A percentile compares a stretch with the other conserved stretches of the same genome.
These are phyloP conservation scores for Apodemus speciosus DNA, from an alignment of 2,113 vertebrate genomes.

Conservation along the genomic window DNA sequence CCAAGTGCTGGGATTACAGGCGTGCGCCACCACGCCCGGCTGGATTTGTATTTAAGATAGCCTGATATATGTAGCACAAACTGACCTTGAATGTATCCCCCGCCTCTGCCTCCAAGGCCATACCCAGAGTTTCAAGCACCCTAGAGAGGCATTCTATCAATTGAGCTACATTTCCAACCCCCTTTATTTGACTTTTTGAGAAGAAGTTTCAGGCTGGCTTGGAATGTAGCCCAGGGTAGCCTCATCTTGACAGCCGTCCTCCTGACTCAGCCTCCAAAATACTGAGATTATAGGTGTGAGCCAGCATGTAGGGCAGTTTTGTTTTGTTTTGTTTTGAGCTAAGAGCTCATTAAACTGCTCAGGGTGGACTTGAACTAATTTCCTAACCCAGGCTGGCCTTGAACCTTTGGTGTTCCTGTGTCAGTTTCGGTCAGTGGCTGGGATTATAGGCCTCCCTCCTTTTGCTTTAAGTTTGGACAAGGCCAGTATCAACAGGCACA, in stretches of 20 bases:
- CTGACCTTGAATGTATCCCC: neutral
- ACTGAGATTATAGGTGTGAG: neutral
- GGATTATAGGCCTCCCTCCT: neutral
- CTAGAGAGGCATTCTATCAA: neutral
- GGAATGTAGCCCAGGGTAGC: neutral
- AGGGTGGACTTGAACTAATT: neutral
- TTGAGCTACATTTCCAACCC: neutral
- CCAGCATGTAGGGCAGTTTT: neutral
- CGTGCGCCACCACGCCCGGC: too few relatives aligned
- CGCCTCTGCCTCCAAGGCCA: neutral
- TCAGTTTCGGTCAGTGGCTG: neutral
- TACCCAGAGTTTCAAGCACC: too few relatives aligned
- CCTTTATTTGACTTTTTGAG: neutral
- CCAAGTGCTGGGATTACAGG: too few relatives aligned
- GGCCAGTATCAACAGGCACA: neutral
- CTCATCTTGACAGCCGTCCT: neutral
- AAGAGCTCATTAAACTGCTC: neutral
- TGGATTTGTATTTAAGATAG: neutral
- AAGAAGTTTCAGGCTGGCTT: neutral
- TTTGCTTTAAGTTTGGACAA: conserved; percentile 8
- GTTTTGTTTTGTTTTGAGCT: neutral
- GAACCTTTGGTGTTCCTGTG: neutral
- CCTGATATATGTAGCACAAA: neutral
- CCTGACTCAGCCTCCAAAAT: neutral
- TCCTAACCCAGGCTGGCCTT: neutral